Base-by-base conservation (phyloP, 2,797 vertebrate species). In the Amniataba percoides region DNA sequence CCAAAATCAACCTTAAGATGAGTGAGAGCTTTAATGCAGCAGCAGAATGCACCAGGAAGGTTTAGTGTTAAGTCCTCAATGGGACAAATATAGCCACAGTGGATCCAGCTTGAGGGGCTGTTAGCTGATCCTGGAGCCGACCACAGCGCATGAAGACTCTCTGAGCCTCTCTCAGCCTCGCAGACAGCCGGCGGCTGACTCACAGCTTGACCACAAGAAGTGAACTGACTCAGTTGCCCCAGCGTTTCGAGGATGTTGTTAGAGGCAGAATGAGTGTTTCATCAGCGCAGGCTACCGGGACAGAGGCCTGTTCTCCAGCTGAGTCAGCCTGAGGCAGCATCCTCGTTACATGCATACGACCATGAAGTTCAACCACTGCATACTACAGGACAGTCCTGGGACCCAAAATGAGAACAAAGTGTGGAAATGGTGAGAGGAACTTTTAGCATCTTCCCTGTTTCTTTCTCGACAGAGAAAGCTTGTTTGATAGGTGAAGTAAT, bases 381-480 rank as follows among this genome's bases (percentile, higher is more conserved):
- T 90, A 3, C 77, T 67, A 68, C 93, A 83, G 58, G 87, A 93
- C 18, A 11, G 71, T 42, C 72, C 87, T 0, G 85, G 80, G 3
- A 88, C 58, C 66, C 55, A 60, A 71, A 77, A 77, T 9, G 66
- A 82, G 51, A 92, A 92, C 83, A 82, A 72, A 84, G 87, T 83
- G 40, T 94, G 94, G 94, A 95, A 90, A 84, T 94, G 97, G 97
- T 97, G 90, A 93, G 93, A 77, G 18, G 0, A 18, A 16, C 34
- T 43, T 68, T 11, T 40, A 31, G 12, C 43, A 12, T 74, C 49
- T 82, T 62, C 9, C 9, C 3, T 36, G 39, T 68, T 12, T 67
- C 6, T 40, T 42, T 69, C 0, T 68, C 23, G 27, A 19, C 42
- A 63, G 51, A 64, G n/a, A 10, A 36, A 55, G 34, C 15, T 2